Base-by-base conservation (phyloP, 2,797 vertebrate species). In the Ctenosaura bakeri region DNA sequence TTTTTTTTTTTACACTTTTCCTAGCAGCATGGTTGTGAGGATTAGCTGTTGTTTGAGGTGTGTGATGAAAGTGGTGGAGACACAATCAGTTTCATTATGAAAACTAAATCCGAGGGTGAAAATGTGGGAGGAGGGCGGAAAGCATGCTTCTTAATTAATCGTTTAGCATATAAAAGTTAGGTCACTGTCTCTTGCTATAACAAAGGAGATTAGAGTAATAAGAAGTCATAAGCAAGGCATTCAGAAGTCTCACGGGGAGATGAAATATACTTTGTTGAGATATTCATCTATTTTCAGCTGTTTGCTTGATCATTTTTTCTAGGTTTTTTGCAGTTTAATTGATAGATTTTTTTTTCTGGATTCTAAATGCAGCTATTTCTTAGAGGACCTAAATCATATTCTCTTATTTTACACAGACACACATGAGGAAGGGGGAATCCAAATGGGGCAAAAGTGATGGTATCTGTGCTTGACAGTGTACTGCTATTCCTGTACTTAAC, bases 121-220 rank as follows among this genome's bases (percentile, higher is more conserved):
- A 92, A 89, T 86, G 88, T 32, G 26, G 26, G 66, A 29, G 7
- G 78, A 89, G 87, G 93, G 24, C 88, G 35, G 56, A 92, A 95
- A 91, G 16, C 24, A 46, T 13, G 82, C 74, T 85, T 87, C 92
- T 80, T 92, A 96, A 94, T 94, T 92, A 94, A 74, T 89, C 93
- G 46, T 88, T 94, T 95, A 94, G 84, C 90, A 90, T 94, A 69
- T 85, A 95, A 93, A 95, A 94, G 92, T 90, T 85, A 92, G 90
- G 94, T 88, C 38, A 81, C 69, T 88, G 59, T 93, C 92, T 83
- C 20, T 93, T 84, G 32, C 91, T 94, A 95, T 94, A 91, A 93
- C 71, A 92, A 91, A 78, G 77, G 93, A 94, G 90, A 95, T 93
- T 92, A 97, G 93, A 94, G 89, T 32, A 92, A 56, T 86, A 90